Evolutionary conservation across 2,797 vertebrate species (phyloP), one percentile per base, ranked within the genome.

Genomic region (Meda fulgida): DNA sequence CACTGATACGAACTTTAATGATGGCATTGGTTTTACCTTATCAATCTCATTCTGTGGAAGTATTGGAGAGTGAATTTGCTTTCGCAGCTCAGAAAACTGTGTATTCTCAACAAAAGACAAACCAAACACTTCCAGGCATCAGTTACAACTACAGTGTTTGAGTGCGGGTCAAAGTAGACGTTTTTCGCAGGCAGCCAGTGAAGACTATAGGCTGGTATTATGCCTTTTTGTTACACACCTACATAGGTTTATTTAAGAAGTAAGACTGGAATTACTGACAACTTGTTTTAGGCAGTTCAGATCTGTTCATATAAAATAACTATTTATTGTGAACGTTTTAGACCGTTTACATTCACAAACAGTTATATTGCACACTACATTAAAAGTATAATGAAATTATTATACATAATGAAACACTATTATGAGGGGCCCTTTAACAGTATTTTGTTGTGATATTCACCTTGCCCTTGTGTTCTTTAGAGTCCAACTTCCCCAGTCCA

Each of bases 391-490:
- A 51, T 46, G 46, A 5, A 48, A 48, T 1, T 48, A 48, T 46
- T 46, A 14, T 16, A 16, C 46, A 5, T 46, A 48, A 5, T 48
- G 46, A 48, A 48, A 16, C 46, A 16, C 13, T 16, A 46, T 46
- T 5, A 16, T 5, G 2, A 65, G 60, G 26, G 14, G 26, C 60
- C 13, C n/a, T 80, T 67, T 36, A n/a, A 29, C n/a, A 29, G 16
- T 48, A 26, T 79, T 43, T 51, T 67, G 21, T 43, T 71, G 51
- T 60, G 67, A 65, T n/a, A 8, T 81, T 90, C 76, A 97, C 97
- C 96, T 98, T 98, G 80, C 97, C 97, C 89, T 96, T 96, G 89
- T 98, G 97, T 76, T 98, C 97, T 89, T 95, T 96, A 85, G 95
- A 93, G 70, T 98, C 97, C 51, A 98, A 92, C 34, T 83, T 92